Evolutionary conservation across 1,140 invertebrate species (phyloP), one percentile per base, ranked within the genome.

Genomic region (Pseudomyrmex cubaensis): DNA sequence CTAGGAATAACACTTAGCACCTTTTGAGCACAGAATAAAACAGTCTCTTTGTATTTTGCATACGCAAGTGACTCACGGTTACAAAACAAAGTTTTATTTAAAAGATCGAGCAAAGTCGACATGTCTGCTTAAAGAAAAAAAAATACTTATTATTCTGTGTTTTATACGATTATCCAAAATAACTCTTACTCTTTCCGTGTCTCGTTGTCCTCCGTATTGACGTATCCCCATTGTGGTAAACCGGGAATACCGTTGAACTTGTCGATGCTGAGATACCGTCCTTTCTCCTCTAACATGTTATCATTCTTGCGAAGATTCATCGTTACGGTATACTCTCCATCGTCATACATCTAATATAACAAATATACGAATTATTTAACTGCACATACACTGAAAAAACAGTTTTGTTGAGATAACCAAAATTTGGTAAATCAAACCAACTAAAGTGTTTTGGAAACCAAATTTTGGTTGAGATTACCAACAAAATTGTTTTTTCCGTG

Each of bases 141-240:
- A 48, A 4, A 1, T 2, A 52, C 2, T 69, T 35, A 0, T 35
- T 56, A n/a, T 67, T 78, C 2, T 3, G 5, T 15, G 35, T 35
- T 20, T 20, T 46, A 2, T 44, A 56, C 0, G 1, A 67, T 17
- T 15, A 69, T 59, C 12, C 22, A 77, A 25, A 78, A 15, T 46
- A n/a, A 35, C 52, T 83, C 90, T 92, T 87, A 94, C 93, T 89
- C 84, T 7, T 90, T 72, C 82, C 86, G 82, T 0, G 92, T 91
- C 5, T 89, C 78, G 25, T 94, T 94, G 78, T 84, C 87, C 74
- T 91, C 88, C 9, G 90, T 85, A 4, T 93, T 88, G 0, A 92
- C 73, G 84, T 95, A 96, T 48, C 95, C 95, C 96, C 96, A 97
- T 10, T 95, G 91, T 12, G 92, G 87, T 12, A 97, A 93, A 35